phyloP scores from a whole-genome alignment of 2,888 invertebrate genomes.

The Cybosia mesomella region DNA sequence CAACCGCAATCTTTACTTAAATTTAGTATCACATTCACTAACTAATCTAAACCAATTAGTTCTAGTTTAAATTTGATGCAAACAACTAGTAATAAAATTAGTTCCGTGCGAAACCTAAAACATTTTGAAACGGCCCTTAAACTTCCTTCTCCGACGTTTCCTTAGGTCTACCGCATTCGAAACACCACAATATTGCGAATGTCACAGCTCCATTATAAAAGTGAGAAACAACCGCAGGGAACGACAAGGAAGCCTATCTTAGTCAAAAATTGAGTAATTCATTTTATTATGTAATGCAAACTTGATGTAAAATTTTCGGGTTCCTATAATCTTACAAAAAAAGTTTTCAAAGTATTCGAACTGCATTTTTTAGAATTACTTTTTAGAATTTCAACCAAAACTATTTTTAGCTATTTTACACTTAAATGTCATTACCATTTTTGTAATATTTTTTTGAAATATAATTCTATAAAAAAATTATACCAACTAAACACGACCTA shows the following conservation, averaged over 20 bases:
- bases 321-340: no score
- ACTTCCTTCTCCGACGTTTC: constrained; percentile 16
- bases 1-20: no score
- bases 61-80: not conserved
- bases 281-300: not conserved
- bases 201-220: constrained; percentile 35
- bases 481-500: no score
- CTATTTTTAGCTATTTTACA: not conserved
- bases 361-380: no score
- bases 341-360: not conserved
- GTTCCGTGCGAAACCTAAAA: not conserved
- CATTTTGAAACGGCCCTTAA: constrained; percentile 8
- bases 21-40: not conserved
- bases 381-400: not conserved
- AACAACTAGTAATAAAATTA: not conserved
- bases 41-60: not conserved
- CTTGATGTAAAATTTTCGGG: not conserved
- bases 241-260: constrained; percentile 1
- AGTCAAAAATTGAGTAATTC: constrained; percentile 1
- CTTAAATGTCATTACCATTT: no score
- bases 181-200: constrained; percentile 36
- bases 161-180: constrained; percentile 35
- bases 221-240: constrained; percentile 36
- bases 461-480: no score
- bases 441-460: not conserved